These are phyloP conservation scores for Chironomus riparius DNA, from an alignment of 2,888 invertebrate genomes.

Conservation along the genomic window DNA sequence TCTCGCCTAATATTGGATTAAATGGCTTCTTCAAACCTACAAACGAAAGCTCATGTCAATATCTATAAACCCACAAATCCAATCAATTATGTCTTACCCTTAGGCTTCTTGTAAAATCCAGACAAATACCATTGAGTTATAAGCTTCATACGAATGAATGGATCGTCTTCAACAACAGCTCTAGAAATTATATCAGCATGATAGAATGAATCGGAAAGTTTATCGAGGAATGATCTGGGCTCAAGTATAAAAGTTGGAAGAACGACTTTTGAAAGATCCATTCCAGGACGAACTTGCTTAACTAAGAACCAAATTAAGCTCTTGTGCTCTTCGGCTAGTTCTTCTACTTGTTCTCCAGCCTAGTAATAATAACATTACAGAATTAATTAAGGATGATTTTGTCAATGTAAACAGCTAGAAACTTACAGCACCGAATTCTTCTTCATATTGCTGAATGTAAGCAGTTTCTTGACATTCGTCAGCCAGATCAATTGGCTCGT, in stretches of 20 bases:
- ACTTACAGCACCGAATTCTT: conserved; percentile 51
- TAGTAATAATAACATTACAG: conserved; percentile 33
- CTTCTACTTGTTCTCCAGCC: conserved; percentile 81
- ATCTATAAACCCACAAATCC: neutral
- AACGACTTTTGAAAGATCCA: conserved; percentile 79
- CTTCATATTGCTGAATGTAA: conserved; percentile 49
- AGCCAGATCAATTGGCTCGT: conserved; percentile 38
- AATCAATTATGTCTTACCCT: conserved; percentile 36
- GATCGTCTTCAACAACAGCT: conserved; percentile 75
- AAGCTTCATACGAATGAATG: conserved; percentile 79
- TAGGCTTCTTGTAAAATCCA: conserved; percentile 88
- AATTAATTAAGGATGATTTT: conserved; percentile 8
- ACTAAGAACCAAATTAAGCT: conserved; percentile 88
- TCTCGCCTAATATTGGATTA: conserved; percentile 89
- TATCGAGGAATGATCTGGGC: conserved; percentile 87
- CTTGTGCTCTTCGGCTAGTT: conserved; percentile 89
- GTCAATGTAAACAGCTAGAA: neutral
- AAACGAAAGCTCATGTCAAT: neutral
- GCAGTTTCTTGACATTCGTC: conserved; percentile 49
- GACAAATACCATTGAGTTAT: conserved; percentile 88
- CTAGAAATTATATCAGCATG: conserved; percentile 80
- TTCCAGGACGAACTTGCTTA: conserved; percentile 91
- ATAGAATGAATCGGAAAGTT: conserved; percentile 87
- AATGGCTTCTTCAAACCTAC: conserved; percentile 86
- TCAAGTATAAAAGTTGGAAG: conserved; percentile 91